Percentiles rank a stretch among this genome's conserved stretches.
Conservation (phyloP, 2,113 vertebrate genomes). For the Anoplopoma fimbria region DNA sequence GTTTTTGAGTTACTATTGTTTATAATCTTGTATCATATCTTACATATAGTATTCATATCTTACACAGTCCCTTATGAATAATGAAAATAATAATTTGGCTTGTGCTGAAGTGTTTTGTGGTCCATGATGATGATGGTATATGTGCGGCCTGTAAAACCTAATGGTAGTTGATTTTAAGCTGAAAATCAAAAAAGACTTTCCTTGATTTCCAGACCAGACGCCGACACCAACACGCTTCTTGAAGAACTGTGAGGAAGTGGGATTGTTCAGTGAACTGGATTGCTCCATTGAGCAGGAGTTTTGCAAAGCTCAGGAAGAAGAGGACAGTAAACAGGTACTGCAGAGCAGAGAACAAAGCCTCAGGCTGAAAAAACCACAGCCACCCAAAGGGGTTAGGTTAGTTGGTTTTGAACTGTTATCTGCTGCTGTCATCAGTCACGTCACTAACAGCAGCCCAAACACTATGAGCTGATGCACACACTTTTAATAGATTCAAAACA, state of each 20-base stretch:
- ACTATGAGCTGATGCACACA: slow-evolving; percentile 12
- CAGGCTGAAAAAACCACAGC: slow-evolving; percentile 26
- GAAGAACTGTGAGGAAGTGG: slow-evolving; percentile 99
- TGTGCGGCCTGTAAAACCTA: background rate
- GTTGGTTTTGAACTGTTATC: slow-evolving; percentile 44
- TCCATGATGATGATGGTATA: background rate
- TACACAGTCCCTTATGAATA: background rate
- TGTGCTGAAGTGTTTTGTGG: background rate
- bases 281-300: slow-evolving; percentile 98
- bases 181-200: slow-evolving; percentile 3
- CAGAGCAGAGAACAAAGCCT: slow-evolving; percentile 9
- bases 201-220: slow-evolving; percentile 92
- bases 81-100: background rate
- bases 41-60: background rate
- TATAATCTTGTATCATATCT: background rate
- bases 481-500: slow-evolving; percentile 37
- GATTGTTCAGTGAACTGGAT: slow-evolving; percentile 97
- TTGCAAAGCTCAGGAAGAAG: slow-evolving; percentile 96
- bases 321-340: slow-evolving; percentile 96
- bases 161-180: background rate
- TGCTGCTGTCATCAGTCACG: slow-evolving; percentile 33
- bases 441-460: slow-evolving; percentile 27
- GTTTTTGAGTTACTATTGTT: background rate
- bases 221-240: slow-evolving; percentile 97
- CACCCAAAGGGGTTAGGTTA: slow-evolving; percentile 25